Evolutionary conservation across 2,797 vertebrate species (phyloP).

Genomic region (Melanotaenia boesemani): DNA sequence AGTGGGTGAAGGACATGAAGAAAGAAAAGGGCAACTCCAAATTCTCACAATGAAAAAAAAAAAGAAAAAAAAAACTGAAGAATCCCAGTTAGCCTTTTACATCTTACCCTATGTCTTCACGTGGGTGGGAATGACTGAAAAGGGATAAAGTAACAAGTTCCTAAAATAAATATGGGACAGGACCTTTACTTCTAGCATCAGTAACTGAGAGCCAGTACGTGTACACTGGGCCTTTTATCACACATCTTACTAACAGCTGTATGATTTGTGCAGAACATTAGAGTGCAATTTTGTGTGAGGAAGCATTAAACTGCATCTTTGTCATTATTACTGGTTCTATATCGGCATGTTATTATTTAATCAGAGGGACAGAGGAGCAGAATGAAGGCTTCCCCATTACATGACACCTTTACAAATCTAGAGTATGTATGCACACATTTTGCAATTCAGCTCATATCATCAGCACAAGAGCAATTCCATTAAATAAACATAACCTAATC

Average conservation of each 20-base stretch:
- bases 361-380: conserved; percentile 32
- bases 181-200: too few species aligned
- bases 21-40: neutral
- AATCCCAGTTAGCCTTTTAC: neutral
- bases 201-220: neutral
- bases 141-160: neutral
- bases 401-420: conserved; percentile 31
- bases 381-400: conserved; percentile 35
- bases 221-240: neutral
- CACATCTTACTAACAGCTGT: neutral
- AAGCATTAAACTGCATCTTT: conserved; percentile 33
- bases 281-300: conserved; percentile 6
- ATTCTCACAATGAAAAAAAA: neutral
- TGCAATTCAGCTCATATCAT: conserved; percentile 14
- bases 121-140: neutral
- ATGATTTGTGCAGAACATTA: conserved; percentile 8
- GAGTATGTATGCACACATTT: neutral
- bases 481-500: conserved; percentile 55
- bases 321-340: conserved; percentile 56
- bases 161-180: neutral
- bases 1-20: neutral
- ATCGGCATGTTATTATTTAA: conserved; percentile 50
- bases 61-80: neutral
- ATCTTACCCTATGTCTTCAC: neutral
- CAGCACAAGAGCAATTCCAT: conserved; percentile 36